A percentile compares a stretch with the other conserved stretches of the same genome.
These are phyloP conservation scores for Lepidonotus clava DNA, from an alignment of 2,888 invertebrate genomes.

Conservation along the genomic window DNA sequence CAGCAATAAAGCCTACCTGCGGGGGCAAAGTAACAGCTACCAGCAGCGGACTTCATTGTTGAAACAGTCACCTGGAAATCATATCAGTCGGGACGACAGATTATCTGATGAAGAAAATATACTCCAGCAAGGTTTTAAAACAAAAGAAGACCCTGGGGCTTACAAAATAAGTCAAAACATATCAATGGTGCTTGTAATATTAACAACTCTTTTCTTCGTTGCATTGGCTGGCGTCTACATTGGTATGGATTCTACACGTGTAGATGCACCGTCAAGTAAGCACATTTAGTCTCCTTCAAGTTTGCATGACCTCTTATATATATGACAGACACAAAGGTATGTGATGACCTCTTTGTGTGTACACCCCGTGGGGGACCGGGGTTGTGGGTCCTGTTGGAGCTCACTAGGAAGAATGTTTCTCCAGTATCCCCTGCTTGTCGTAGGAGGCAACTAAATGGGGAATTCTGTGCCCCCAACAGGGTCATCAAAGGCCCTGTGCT, in stretches of 20 bases:
- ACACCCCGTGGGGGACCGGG: too few species aligned
- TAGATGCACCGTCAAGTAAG: conserved; percentile 15
- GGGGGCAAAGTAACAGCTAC: neutral
- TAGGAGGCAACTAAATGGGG: too few species aligned
- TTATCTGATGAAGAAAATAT: conserved; percentile 48
- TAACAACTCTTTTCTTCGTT: neutral
- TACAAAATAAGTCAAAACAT: conserved; percentile 29
- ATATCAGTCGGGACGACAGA: neutral
- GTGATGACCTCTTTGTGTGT: too few species aligned
- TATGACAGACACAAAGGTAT: too few species aligned
- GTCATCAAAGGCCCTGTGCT: too few species aligned
- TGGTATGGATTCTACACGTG: neutral
- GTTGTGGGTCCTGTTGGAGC: too few species aligned
- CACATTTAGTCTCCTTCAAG: neutral
- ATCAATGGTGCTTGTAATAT: neutral
- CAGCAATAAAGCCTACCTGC: neutral
- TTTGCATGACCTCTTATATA: too few species aligned
- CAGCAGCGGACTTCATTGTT: neutral
- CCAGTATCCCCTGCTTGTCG: too few species aligned
- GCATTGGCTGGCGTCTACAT: neutral
- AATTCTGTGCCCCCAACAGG: too few species aligned
- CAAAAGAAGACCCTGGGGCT: conserved; percentile 18
- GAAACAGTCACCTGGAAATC: neutral
- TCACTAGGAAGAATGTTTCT: too few species aligned
- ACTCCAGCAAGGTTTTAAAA: conserved; percentile 48